phyloP scores from a whole-genome alignment of 2,113 vertebrate species.

The Notothenia rossii region DNA sequence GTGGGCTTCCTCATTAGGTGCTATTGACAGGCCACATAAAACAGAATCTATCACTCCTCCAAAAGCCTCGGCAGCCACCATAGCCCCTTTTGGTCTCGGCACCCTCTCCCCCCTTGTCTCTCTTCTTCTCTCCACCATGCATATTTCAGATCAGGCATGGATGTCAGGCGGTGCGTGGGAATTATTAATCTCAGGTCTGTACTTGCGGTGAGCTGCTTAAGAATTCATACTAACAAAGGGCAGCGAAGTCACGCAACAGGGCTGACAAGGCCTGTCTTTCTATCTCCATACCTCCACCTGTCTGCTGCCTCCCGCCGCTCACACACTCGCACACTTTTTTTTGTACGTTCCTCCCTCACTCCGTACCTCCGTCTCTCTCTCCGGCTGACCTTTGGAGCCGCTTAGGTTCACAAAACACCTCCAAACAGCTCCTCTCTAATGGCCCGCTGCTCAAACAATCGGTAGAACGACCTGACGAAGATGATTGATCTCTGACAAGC shows the following conservation, averaged over 20 bases:
- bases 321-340: constrained; percentile 38
- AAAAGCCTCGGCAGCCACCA: constrained; percentile 61
- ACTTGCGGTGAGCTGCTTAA: constrained; percentile 83
- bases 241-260: constrained; percentile 79
- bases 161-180: constrained; percentile 83
- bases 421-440: constrained; percentile 88
- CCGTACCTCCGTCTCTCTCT: constrained; percentile 71
- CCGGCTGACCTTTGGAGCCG: constrained; percentile 85
- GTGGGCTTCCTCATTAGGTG: constrained; percentile 83
- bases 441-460: constrained; percentile 86
- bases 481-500: constrained; percentile 89
- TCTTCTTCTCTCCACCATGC: constrained; percentile 73
- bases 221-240: constrained; percentile 88
- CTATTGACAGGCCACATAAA: constrained; percentile 85
- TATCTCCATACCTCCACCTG: constrained; percentile 60
- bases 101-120: constrained; percentile 52
- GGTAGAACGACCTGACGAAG: constrained; percentile 83
- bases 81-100: constrained; percentile 45
- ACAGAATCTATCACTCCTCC: constrained; percentile 68
- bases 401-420: constrained; percentile 88
- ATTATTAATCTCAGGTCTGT: constrained; percentile 85
- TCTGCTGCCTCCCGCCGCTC: constrained; percentile 48
- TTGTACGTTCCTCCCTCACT: constrained; percentile 57
- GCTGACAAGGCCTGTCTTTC: constrained; percentile 82
- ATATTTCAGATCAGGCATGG: constrained; percentile 83